Evolutionary conservation across 1,140 invertebrate genomes (phyloP), one percentile per base, ranked within the genome.

Genomic region (Calosoma granatense): DNA sequence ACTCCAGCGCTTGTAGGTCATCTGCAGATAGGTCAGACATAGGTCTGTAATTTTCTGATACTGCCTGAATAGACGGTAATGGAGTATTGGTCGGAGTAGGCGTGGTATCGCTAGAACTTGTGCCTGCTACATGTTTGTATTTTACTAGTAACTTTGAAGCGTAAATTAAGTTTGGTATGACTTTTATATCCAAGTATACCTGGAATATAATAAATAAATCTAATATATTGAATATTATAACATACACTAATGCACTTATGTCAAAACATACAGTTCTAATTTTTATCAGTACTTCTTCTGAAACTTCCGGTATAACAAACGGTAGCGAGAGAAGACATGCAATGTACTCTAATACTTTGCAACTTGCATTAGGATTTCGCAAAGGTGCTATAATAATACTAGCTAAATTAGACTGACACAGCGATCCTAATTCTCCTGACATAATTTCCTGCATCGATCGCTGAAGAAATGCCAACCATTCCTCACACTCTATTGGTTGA

Each of bases 391-490:
- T 79, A 57, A 88, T 81, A 41, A 70, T 65, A 60, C 68, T 70
- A 56, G 87, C 81, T 65, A 87, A 82, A 67, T 85, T 86, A 21
- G 84, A 74, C 64, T 89, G 83, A 14, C 81, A 78, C 0, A 89
- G 70, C 1, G 83, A 86, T 58, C 80, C 82, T 1, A 87, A 76
- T 69, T 89, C 86, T 0, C 85, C 85, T 39, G 83, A 80, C 70
- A 90, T 81, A 0, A 89, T 76, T 71, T 86, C 83, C 65, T 77
- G 78, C 62, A 83, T 82, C 52, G 82, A 81, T 39, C 79, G 77
- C 64, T 85, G 81, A 2, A 90, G 60, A 75, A 90, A 81, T 53
- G 83, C 79, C 67, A 88, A 76, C 88, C 88, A 92, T 71, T 92
- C 88, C 59, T 90, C 88, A 60, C 87, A 82, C 72, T 92, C 87